These are phyloP conservation scores for Muscidifurax raptorellus DNA, from an alignment of 1,140 invertebrate species.

Conservation along the genomic window DNA sequence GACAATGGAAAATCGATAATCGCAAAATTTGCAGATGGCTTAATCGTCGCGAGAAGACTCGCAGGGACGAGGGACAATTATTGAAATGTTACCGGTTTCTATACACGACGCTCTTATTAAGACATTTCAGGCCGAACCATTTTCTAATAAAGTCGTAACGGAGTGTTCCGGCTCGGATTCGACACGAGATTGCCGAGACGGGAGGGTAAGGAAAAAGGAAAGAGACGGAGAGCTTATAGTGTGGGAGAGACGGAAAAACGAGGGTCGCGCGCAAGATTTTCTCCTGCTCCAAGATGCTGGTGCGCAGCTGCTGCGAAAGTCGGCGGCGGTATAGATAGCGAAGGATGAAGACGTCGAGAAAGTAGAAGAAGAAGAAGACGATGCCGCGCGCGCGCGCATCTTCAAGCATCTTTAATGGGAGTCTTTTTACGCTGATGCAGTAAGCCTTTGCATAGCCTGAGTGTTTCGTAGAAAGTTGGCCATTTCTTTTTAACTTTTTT, in stretches of 20 bases:
- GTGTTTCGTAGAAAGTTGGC: neutral
- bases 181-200: conserved; percentile 58
- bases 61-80: conserved; percentile 20
- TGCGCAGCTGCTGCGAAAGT: conserved; percentile 52
- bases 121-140: conserved; percentile 67
- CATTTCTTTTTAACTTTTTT: neutral
- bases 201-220: conserved; percentile 56
- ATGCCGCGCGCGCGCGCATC: conserved; percentile 24
- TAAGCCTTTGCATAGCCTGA: conserved; percentile 1
- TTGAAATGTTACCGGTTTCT: conserved; percentile 39
- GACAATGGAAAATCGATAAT: conserved; percentile 32
- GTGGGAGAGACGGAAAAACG: conserved; percentile 37
- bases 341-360: conserved; percentile 50
- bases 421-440: conserved; percentile 35
- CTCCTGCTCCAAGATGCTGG: conserved; percentile 37
- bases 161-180: conserved; percentile 55
- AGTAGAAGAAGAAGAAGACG: conserved; percentile 34
- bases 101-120: conserved; percentile 63
- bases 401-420: conserved; percentile 47
- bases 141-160: conserved; percentile 73
- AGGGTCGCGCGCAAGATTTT: conserved; percentile 24
- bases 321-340: neutral
- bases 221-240: conserved; percentile 53
- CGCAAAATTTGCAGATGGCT: conserved; percentile 15
- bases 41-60: neutral